These are phyloP conservation scores for Albula glossodonta DNA, from an alignment of 2,113 vertebrate genomes.

Conservation along the genomic window DNA sequence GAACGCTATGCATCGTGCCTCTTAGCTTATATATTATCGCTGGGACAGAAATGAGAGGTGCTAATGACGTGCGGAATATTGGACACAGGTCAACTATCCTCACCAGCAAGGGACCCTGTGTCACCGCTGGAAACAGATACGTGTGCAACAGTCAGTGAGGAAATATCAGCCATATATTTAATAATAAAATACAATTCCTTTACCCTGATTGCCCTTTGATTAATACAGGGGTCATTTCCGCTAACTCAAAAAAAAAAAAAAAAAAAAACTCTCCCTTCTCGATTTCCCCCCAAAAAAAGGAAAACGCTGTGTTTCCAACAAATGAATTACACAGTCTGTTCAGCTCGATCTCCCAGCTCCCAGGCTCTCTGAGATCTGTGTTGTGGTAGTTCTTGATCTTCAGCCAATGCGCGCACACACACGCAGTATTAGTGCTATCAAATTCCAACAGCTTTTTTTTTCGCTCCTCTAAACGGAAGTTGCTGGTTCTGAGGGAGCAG, in stretches of 20 bases:
- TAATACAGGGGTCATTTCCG: neutral
- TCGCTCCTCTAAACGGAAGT: neutral
- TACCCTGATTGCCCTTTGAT: neutral
- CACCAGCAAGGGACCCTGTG: neutral
- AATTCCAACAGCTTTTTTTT: constrained; percentile 35
- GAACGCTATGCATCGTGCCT: constrained; percentile 15
- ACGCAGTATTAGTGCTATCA: constrained; percentile 36
- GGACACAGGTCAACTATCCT: constrained; percentile 12
- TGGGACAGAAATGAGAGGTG: neutral
- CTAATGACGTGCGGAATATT: constrained; percentile 9
- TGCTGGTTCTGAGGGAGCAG: neutral
- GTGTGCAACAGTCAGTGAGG: too few species aligned
- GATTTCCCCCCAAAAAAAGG: neutral
- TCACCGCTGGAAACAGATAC: constrained; percentile 9
- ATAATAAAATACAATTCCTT: neutral
- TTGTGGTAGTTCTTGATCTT: constrained; percentile 27
- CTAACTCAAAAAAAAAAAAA: too few species aligned
- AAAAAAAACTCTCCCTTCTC: neutral
- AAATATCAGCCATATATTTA: neutral
- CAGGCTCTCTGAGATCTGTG: constrained; percentile 37
- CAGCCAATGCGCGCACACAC: constrained; percentile 25
- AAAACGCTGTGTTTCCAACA: too few species aligned
- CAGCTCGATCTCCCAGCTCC: neutral
- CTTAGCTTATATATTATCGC: constrained; percentile 7
- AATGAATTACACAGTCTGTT: neutral